phyloP scores from a whole-genome alignment of 2,797 vertebrate genomes.

The Odontamblyopus rebecca region DNA sequence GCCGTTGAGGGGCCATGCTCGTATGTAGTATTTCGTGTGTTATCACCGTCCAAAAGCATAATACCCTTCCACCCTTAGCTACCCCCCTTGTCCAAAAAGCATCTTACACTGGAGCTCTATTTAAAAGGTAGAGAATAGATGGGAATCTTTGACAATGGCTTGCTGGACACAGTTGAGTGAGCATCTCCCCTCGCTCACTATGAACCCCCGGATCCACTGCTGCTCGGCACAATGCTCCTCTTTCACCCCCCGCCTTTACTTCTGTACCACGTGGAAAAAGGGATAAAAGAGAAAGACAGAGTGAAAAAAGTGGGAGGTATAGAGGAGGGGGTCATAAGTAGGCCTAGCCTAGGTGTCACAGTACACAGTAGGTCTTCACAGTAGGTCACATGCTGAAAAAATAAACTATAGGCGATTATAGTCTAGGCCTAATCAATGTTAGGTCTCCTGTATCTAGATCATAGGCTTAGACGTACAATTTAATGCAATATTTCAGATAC shows the following conservation, averaged over 20 bases:
- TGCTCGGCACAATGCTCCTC: slow-evolving; percentile 79
- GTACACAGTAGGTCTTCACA: slow-evolving; percentile 42
- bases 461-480: too few relatives aligned
- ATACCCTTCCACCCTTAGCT: slow-evolving; percentile 24
- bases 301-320: slow-evolving; percentile 38
- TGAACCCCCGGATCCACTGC: slow-evolving; percentile 80
- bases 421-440: too few relatives aligned
- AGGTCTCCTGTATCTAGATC: too few relatives aligned
- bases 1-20: slow-evolving; percentile 49
- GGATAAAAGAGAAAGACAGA: slow-evolving; percentile 73
- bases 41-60: slow-evolving; percentile 47
- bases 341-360: slow-evolving; percentile 63
- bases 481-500: too few relatives aligned
- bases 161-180: slow-evolving; percentile 86
- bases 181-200: slow-evolving; percentile 81
- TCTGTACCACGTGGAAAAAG: slow-evolving; percentile 83
- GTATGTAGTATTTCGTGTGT: slow-evolving; percentile 70
- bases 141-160: slow-evolving; percentile 83
- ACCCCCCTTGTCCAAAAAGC: slow-evolving; percentile 37
- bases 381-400: slow-evolving; percentile 34
- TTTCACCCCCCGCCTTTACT: slow-evolving; percentile 80
- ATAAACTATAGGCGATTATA: too few relatives aligned
- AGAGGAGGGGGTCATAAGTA: slow-evolving; percentile 63
- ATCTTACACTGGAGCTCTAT: slow-evolving; percentile 81
- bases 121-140: slow-evolving; percentile 85